Base-by-base conservation (phyloP, 2,797 vertebrate genomes). In the Natrix natrix region DNA sequence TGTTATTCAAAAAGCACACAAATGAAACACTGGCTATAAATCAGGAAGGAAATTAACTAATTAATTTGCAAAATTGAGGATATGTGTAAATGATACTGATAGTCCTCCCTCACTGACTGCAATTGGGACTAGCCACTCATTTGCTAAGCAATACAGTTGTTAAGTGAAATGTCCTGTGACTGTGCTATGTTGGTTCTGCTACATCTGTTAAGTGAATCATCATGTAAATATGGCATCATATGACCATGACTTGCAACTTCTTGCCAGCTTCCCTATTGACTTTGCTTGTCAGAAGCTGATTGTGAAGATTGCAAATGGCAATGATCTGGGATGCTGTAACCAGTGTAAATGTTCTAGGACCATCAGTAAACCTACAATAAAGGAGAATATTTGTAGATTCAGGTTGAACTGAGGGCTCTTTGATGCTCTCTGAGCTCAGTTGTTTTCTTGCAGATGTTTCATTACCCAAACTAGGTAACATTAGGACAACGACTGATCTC, bases 1-100 rank as follows among this genome's bases (percentile, higher is more conserved):
- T 94, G 87, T 91, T 90, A 93, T 88, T 92, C 89, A 91, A 92
- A 92, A 95, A 91, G 93, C 90, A 52, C 16, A 60, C 22, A 59
- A 6, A 74, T n/a, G 57, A 61, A 61, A 91, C 28, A 14, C 37
- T 90, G 93, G 14, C 54, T 95, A 89, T 22, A 8, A 32, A 90
- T 63, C n/a, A 56, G 59, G 16, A 55, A 48, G 48, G 48, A 48
- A 48, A 5, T 3, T 13, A 16, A 54, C 63, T 13, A 89, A 0
- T 54, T 16, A 43, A 86, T 66, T 86, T 63, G 28, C 37, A 69
- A 32, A 52, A 10, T 52, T 86, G 60, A 91, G 24, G 28, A 60
- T 52, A 59, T 28, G 26, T 60, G 11, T 37, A 78, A 11, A 17
- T 20, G 17, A 43, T 78, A 78, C 16, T 43, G 3, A 8, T 43